These are phyloP conservation scores for Felis catus DNA, from an alignment of 2,113 vertebrate species.

Conservation along the genomic window F.catus_Fca126_mat1.0 CM031412.1:125123001-125123500, in stretches of 20 bases:
- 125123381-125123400: neutral
- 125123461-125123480: neutral
- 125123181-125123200: neutral
- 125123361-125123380: neutral
- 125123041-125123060: neutral
- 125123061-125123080: neutral
- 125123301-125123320: neutral
- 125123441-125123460: neutral
- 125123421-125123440: neutral
- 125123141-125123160: neutral
- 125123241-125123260: neutral
- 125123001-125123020: neutral
- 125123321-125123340: neutral
- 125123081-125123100: neutral
- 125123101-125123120: neutral
- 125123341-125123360: neutral
- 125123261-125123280: neutral
- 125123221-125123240: neutral
- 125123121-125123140: neutral
- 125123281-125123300: neutral
- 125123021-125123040: neutral
- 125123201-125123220: neutral
- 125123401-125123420: neutral
- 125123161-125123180: neutral
- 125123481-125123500: neutral